Base-by-base conservation (phyloP, 2,888 invertebrate species). In the Drosophila pegasa region DNA sequence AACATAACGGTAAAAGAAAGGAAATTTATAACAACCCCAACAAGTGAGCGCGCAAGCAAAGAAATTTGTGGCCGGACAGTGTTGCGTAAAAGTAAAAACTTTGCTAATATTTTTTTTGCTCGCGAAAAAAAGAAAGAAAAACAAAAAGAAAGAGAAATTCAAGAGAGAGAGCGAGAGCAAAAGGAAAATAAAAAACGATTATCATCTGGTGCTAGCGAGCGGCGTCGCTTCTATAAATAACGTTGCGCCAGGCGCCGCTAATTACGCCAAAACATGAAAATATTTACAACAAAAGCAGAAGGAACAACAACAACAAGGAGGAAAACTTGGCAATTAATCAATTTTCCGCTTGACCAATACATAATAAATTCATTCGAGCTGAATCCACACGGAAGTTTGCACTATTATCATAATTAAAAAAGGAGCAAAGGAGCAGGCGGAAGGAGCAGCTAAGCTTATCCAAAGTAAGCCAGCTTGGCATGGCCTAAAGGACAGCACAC, bases 211-310 rank as follows among this genome's bases (percentile, higher is more conserved):
- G 38, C 25, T 35, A 48, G 77, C 55, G 56, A 41, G 45, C 58
- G 69, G 45, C 58, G 72, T 55, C 74, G 64, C 51, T 45, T 43
- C 81, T 86, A 83, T 87, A 86, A 86, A 86, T 86, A 84, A 83
- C 70, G 77, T 71, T 59, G 80, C 69, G 75, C 60, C 62, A 71
- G 59, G 58, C 70, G 59, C 69, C 70, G 83, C 80, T 89, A 89
- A 89, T 89, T 89, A 88, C 88, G 73, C 66, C 60, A 72, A 84
- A 87, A 87, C 87, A 87, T 87, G 85, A 87, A 87, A 87, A 87
- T 87, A 77, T 87, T 72, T 54, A 78, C 78, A 72, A 75, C 50
- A 35, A 61, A 51, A 52, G n/a, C 20, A 48, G 62, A 52, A 68
- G 38, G 45, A 62, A 27, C 58, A 45, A 37, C 41, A 59, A 60